Conservation (phyloP, 2,888 invertebrate species). For the Athalia cordata region DNA sequence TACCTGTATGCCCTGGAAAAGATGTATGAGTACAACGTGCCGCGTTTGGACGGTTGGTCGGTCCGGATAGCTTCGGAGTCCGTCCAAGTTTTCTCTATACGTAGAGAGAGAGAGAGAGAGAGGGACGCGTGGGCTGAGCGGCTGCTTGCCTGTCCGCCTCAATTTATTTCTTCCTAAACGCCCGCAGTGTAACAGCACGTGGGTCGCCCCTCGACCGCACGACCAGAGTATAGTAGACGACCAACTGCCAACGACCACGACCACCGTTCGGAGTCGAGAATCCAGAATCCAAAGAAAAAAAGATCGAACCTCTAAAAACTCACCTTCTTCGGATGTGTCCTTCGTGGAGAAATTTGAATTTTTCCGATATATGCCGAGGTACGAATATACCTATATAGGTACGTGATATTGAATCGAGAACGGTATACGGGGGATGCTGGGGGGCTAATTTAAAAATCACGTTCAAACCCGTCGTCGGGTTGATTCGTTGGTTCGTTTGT, state of each 20-base stretch:
- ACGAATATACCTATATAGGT: background rate
- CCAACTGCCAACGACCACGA: background rate
- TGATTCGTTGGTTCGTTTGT: conserved; percentile 13
- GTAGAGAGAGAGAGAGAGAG: background rate
- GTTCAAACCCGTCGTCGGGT: conserved; percentile 23
- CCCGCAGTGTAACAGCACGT: conserved; percentile 56
- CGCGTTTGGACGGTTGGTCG: conserved; percentile 4
- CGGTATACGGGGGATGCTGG: background rate
- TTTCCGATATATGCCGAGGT: too few relatives aligned
- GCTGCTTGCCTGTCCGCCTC: conserved; percentile 52
- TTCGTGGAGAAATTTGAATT: too few relatives aligned
- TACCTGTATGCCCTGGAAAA: conserved; percentile 32
- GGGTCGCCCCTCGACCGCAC: conserved; percentile 48
- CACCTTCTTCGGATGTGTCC: background rate
- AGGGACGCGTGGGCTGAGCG: conserved; percentile 54
- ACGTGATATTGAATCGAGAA: background rate
- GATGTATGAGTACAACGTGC: conserved; percentile 32
- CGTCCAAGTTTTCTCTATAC: too few relatives aligned
- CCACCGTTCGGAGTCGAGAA: background rate
- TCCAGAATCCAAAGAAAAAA: too few relatives aligned
- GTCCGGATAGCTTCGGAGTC: background rate
- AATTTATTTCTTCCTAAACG: conserved; percentile 66
- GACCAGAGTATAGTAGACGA: background rate
- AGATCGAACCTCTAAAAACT: too few relatives aligned
- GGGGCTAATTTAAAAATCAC: conserved; percentile 33